These are phyloP conservation scores for Pteropus alecto DNA, from an alignment of 2,113 vertebrate species.

Conservation along the genomic window DNA sequence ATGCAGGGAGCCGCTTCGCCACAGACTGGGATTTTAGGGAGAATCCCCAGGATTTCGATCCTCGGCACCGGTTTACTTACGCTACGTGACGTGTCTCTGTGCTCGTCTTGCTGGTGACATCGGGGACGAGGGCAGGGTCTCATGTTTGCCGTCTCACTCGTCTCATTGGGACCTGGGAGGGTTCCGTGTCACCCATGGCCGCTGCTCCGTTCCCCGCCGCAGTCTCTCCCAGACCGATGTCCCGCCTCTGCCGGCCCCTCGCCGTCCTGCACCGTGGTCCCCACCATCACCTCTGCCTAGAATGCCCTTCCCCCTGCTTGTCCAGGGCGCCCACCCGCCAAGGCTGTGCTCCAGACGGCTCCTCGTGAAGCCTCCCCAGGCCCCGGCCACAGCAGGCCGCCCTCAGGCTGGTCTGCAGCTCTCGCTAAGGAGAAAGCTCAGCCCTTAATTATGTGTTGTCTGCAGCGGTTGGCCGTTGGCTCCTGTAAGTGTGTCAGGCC, in stretches of 20 bases:
- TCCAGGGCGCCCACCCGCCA: too few species aligned
- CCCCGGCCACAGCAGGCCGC: background rate
- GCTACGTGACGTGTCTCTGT: background rate
- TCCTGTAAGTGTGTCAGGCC: background rate
- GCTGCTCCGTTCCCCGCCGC: too few species aligned
- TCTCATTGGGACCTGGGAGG: background rate
- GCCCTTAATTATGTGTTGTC: slow-evolving; percentile 62
- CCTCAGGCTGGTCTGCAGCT: background rate
- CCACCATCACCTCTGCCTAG: background rate
- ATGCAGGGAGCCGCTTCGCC: background rate
- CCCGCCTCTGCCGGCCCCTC: background rate
- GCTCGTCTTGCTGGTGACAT: background rate
- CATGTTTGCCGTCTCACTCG: background rate
- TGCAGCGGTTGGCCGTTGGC: slow-evolving; percentile 33
- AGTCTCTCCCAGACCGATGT: background rate
- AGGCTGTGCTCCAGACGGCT: background rate
- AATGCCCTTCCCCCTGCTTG: background rate
- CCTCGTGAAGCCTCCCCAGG: background rate
- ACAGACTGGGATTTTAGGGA: background rate
- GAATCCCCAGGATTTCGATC: background rate
- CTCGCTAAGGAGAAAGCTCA: background rate
- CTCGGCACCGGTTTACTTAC: fast-evolving
- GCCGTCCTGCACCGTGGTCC: fast-evolving
- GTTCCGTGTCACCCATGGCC: background rate
- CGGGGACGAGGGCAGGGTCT: background rate